A percentile compares a stretch with the other conserved stretches of the same genome.
These are phyloP conservation scores for Cassiopea xamachana DNA, from an alignment of 30 jellyfish, hydroid and myxozoan genomes.

Conservation along the genomic window DNA sequence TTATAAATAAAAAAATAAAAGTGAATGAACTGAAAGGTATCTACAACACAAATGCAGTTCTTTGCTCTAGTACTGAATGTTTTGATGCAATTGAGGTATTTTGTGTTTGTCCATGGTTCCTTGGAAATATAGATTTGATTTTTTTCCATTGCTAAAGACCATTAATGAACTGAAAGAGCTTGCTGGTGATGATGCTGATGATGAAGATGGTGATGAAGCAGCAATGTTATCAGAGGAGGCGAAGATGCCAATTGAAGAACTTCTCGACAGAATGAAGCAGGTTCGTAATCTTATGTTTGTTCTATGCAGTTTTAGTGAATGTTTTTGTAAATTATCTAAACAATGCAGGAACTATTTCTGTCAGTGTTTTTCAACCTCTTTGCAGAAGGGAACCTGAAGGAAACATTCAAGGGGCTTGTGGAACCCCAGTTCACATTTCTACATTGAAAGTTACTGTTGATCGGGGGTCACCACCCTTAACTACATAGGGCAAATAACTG, in stretches of 20 bases:
- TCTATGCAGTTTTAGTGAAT: not conserved
- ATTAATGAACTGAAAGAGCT: constrained; percentile 74
- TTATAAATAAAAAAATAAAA: too few relatives aligned
- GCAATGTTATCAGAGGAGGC: constrained; percentile 90
- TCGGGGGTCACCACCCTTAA: not conserved
- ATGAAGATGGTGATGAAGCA: constrained; percentile 87
- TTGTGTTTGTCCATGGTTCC: too few relatives aligned
- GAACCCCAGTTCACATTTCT: not conserved
- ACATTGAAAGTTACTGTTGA: not conserved
- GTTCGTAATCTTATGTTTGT: not conserved
- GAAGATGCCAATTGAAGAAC: constrained; percentile 83
- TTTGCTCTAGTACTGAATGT: too few relatives aligned
- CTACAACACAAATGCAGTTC: too few relatives aligned
- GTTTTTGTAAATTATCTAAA: not conserved
- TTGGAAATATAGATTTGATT: not conserved
- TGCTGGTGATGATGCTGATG: constrained; percentile 83
- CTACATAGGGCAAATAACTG: not conserved
- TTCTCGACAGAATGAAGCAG: constrained; percentile 69
- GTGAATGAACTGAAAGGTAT: too few relatives aligned
- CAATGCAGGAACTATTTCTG: not conserved
- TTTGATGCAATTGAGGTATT: too few relatives aligned
- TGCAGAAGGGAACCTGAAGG: not conserved
- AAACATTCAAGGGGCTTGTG: not conserved
- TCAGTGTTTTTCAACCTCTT: not conserved
- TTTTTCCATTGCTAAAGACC: constrained; percentile 27